Percentiles rank a stretch among this genome's conserved stretches.
These are phyloP conservation scores for Papilio demoleus DNA, from an alignment of 2,888 invertebrate genomes.

Conservation along the genomic window DNA sequence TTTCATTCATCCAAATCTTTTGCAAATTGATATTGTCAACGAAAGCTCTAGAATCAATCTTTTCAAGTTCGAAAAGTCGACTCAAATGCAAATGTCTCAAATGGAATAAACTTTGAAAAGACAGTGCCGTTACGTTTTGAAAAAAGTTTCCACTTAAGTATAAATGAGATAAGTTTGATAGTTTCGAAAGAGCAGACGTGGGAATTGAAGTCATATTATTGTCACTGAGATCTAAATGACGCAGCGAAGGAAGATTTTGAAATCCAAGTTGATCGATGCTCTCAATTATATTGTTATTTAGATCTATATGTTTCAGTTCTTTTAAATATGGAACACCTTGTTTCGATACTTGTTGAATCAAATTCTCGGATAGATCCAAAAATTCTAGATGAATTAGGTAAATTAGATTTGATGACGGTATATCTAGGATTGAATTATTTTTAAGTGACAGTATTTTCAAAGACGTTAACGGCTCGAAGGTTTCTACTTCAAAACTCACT, in stretches of 20 bases:
- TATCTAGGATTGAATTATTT: conserved; percentile 90
- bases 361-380: conserved; percentile 91
- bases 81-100: conserved; percentile 89
- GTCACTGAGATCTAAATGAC: conserved; percentile 89
- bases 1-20: conserved; percentile 90
- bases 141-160: conserved; percentile 92
- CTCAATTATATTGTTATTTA: conserved; percentile 90
- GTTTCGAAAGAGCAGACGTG: conserved; percentile 89
- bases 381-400: conserved; percentile 87
- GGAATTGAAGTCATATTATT: conserved; percentile 92
- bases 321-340: conserved; percentile 89
- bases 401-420: conserved; percentile 87
- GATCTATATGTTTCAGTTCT: conserved; percentile 87
- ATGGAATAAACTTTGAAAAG: conserved; percentile 93
- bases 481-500: conserved; percentile 87
- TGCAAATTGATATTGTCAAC: conserved; percentile 93
- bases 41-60: conserved; percentile 91
- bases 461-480: conserved; percentile 87
- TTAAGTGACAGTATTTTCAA: conserved; percentile 89
- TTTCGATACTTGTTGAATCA: conserved; percentile 88
- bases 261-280: conserved; percentile 88
- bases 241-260: conserved; percentile 88
- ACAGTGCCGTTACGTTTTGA: conserved; percentile 87
- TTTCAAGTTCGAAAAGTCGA: conserved; percentile 86
- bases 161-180: conserved; percentile 89